phyloP scores from a whole-genome alignment of 2,797 vertebrate genomes.

The Lepus oiostolus region DNA sequence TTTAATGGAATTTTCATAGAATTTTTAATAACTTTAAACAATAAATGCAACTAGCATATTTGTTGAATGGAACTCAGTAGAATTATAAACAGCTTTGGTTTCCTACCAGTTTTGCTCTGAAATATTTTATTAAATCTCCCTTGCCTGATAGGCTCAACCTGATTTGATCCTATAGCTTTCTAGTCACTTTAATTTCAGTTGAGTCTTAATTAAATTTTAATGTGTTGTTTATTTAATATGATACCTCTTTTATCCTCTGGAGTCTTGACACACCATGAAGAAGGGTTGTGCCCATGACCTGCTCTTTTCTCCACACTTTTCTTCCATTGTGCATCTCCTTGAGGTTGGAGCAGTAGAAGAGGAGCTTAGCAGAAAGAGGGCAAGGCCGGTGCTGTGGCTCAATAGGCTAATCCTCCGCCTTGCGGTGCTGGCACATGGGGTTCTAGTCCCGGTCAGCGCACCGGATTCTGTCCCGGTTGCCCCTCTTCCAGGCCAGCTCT shows the following conservation, averaged over 20 bases:
- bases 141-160: not conserved
- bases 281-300: fast-evolving
- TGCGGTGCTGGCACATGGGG: too few relatives aligned
- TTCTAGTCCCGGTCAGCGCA: too few relatives aligned
- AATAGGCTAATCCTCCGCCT: too few relatives aligned
- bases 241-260: too few relatives aligned
- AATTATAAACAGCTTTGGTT: not conserved
- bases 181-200: not conserved
- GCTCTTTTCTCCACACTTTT: not conserved
- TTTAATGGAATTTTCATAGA: not conserved
- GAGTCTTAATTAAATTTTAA: not conserved
- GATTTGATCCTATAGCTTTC: not conserved
- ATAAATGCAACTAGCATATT: not conserved
- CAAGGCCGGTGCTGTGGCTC: not conserved
- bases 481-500: too few relatives aligned
- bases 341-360: too few relatives aligned
- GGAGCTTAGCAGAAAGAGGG: too few relatives aligned
- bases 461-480: too few relatives aligned
- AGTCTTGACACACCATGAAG: fast-evolving
- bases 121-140: not conserved
- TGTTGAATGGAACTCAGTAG: not conserved
- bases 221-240: fast-evolving
- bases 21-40: not conserved
- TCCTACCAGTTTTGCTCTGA: not conserved
- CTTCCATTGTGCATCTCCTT: not conserved